Percentiles rank a stretch among this genome's conserved stretches.
These are phyloP conservation scores for Oreochromis grahami DNA, from an alignment of 2,797 vertebrate species.

Conservation along the genomic window DNA sequence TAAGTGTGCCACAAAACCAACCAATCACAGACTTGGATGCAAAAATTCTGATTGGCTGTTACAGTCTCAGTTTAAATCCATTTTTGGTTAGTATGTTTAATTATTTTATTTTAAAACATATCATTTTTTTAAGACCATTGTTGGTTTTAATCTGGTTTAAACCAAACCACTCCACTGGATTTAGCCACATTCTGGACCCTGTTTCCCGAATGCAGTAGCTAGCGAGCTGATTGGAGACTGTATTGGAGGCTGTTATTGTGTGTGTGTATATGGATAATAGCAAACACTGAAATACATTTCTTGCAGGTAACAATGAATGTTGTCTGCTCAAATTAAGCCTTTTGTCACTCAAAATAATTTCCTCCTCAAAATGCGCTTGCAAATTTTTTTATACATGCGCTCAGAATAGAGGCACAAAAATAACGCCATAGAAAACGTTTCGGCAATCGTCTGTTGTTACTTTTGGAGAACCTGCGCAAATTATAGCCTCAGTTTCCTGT, in stretches of 20 bases:
- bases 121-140: not conserved
- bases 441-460: not conserved
- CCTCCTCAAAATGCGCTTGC: not conserved
- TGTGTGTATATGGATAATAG: not conserved
- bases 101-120: not conserved
- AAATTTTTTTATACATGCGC: not conserved
- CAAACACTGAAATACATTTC: not conserved
- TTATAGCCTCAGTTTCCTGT: not conserved
- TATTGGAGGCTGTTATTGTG: not conserved
- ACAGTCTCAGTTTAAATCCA: not conserved
- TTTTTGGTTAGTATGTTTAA: not conserved
- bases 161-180: not conserved
- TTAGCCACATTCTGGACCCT: not conserved
- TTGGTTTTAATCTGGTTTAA: not conserved
- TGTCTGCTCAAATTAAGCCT: not conserved
- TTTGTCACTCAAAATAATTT: not conserved
- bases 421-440: not conserved
- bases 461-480: not conserved
- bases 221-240: not conserved
- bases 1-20: not conserved
- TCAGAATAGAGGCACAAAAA: not conserved
- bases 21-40: not conserved
- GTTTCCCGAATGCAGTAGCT: not conserved
- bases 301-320: not conserved
- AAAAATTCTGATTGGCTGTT: not conserved